These are phyloP conservation scores for Drosophila acutilabella DNA, from an alignment of 2,888 invertebrate species.

Conservation along the genomic window DNA sequence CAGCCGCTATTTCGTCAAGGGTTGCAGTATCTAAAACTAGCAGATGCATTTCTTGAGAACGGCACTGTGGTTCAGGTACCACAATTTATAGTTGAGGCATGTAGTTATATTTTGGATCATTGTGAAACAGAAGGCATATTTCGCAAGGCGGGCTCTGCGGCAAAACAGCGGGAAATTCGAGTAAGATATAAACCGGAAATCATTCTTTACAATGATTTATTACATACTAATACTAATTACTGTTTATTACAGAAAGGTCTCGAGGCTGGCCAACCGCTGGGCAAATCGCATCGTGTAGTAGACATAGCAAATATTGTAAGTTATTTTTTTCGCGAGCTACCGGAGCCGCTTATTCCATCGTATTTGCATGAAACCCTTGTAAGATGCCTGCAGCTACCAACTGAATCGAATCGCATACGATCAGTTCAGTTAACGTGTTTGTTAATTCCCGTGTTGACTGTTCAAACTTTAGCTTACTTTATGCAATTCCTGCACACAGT, in stretches of 20 bases:
- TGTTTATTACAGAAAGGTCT: conserved; percentile 18
- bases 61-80: conserved; percentile 91
- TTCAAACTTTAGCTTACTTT: conserved; percentile 92
- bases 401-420: conserved; percentile 7
- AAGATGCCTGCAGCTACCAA: conserved; percentile 85
- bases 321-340: conserved; percentile 93
- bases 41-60: conserved; percentile 88
- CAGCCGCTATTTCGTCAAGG: conserved; percentile 86
- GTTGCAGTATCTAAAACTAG: conserved; percentile 86
- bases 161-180: conserved; percentile 92
- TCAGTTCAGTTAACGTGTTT: conserved; percentile 88
- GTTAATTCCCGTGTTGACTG: conserved; percentile 90
- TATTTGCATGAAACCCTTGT: conserved; percentile 91
- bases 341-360: conserved; percentile 92
- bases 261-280: conserved; percentile 84
- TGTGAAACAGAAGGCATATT: conserved; percentile 93
- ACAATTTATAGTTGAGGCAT: conserved; percentile 90
- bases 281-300: conserved; percentile 90
- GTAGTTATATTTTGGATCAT: conserved; percentile 89
- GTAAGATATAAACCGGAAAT: conserved; percentile 83
- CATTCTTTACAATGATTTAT: neutral
- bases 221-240: neutral
- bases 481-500: conserved; percentile 88
- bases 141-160: conserved; percentile 94
- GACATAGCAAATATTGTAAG: conserved; percentile 95